Base-by-base conservation (phyloP, 2,888 invertebrate species). In the Trachelus tabidus region DNA sequence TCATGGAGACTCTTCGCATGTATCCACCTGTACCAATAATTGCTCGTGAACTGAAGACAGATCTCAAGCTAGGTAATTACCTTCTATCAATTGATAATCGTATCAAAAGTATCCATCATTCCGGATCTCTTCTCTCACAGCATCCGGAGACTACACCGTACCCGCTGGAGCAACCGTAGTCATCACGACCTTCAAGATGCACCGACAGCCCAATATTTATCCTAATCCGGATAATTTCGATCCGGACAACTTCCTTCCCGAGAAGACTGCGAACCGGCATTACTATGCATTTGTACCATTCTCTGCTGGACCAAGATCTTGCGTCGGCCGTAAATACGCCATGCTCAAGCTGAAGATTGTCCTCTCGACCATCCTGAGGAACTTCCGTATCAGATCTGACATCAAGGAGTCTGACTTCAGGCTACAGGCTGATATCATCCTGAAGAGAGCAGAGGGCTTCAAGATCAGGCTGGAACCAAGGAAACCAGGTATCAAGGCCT, bases 1-100 rank as follows among this genome's bases (percentile, higher is more conserved):
- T 96, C 73, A 94, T 96, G 90, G 96, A 96, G 90, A 94, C 96
- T 0, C 92, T 96, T 31, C 93, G 96, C 79, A 90, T 96, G 93
- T 96, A 95, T 89, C 96, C 96, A 85, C 96, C 96, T 86, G 96
- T 96, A 81, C 96, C 96, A 0, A 88, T 95, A 56, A 96, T 96
- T 86, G 96, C 96, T 0, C 94, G 96, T 75, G 94, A 95, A 85
- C 91, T 96, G 68, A 94, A 94, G 75, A 93, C 93, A 75, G 96
- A 96, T 85, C 93, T 96, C 3, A 94, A 95, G 92, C 93, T 95
- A 80, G 93, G 95, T 95, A 89, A 85, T 88, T 84, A 73, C 30
- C 12, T 12, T 9, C 1, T 34, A 12, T 12, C 12, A 12, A 12
- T 31, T 31, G 12, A 23, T 1, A 71, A 6, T 71, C 71, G 1